Evolutionary conservation across 2,797 vertebrate genomes (phyloP).

Genomic region (Helicolenus hilgendorfi): DNA sequence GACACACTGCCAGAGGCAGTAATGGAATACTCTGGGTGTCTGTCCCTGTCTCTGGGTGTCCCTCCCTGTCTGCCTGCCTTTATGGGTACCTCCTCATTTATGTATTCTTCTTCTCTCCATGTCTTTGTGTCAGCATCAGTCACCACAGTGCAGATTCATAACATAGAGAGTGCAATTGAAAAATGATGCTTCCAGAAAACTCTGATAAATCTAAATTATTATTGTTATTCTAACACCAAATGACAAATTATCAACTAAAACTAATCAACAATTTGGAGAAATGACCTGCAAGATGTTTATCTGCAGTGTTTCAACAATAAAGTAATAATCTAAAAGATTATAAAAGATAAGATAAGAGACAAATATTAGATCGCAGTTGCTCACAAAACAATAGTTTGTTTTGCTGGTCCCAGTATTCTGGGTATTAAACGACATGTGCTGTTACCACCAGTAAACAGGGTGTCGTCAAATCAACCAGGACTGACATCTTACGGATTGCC

Average conservation of each 20-base stretch:
- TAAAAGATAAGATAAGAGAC: too few relatives aligned
- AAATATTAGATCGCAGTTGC: too few relatives aligned
- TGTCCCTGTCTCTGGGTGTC: neutral
- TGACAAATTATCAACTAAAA: rapidly evolving
- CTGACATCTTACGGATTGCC: rapidly evolving
- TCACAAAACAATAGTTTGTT: too few relatives aligned
- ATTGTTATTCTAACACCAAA: neutral
- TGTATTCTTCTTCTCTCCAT: neutral
- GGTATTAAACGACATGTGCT: too few relatives aligned
- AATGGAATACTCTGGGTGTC: conserved; percentile 13
- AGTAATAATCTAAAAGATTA: too few relatives aligned
- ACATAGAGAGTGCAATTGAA: neutral
- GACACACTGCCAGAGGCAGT: conserved; percentile 38
- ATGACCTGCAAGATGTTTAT: neutral
- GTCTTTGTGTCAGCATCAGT: neutral
- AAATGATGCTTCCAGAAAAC: neutral
- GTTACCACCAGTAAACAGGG: too few relatives aligned
- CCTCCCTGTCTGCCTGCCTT: conserved; percentile 8
- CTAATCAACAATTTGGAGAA: neutral
- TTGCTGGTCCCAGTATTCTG: too few relatives aligned
- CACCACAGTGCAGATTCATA: neutral
- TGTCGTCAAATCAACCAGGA: too few relatives aligned
- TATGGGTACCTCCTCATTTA: neutral
- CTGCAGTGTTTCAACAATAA: too few relatives aligned
- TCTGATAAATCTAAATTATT: neutral